Evolutionary conservation across 2,797 vertebrate species (phyloP).

Genomic region (Toxotes lorentzi): DNA sequence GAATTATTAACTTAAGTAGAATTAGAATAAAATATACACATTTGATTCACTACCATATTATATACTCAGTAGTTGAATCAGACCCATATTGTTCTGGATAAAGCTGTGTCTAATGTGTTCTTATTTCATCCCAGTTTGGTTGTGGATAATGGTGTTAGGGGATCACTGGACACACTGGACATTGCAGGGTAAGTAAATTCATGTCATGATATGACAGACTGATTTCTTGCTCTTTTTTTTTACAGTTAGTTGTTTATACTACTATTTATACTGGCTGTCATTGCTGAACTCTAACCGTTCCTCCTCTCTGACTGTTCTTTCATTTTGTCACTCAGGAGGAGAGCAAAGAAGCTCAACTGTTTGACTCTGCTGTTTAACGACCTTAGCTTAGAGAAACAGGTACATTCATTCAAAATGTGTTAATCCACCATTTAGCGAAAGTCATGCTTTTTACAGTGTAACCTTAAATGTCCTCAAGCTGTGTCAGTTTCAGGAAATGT

Average conservation of each 20-base stretch:
- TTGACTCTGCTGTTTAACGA: slow-evolving; percentile 90
- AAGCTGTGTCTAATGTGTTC: neutral
- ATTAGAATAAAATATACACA: neutral
- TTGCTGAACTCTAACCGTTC: neutral
- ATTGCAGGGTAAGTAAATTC: slow-evolving; percentile 78
- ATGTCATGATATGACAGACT: neutral
- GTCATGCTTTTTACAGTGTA: no score
- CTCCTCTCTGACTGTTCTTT: neutral
- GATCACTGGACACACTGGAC: slow-evolving; percentile 86
- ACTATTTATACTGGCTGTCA: neutral
- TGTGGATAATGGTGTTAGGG: slow-evolving; percentile 58
- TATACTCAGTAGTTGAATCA: neutral
- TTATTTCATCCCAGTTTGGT: slow-evolving; percentile 68
- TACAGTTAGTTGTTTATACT: neutral
- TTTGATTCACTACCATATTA: neutral
- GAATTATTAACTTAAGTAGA: neutral
- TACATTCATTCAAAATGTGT: slow-evolving; percentile 11
- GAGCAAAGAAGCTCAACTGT: slow-evolving; percentile 88
- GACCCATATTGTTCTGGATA: neutral
- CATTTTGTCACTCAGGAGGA: slow-evolving; percentile 71
- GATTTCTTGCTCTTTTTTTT: neutral
- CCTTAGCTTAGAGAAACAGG: slow-evolving; percentile 89
- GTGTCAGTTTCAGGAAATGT: neutral
- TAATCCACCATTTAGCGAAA: no score
- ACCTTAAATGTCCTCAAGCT: neutral